A percentile compares a stretch with the other conserved stretches of the same genome.
phyloP scores from a whole-genome alignment of 2,888 invertebrate species.

The Drosophila antonietae region DNA sequence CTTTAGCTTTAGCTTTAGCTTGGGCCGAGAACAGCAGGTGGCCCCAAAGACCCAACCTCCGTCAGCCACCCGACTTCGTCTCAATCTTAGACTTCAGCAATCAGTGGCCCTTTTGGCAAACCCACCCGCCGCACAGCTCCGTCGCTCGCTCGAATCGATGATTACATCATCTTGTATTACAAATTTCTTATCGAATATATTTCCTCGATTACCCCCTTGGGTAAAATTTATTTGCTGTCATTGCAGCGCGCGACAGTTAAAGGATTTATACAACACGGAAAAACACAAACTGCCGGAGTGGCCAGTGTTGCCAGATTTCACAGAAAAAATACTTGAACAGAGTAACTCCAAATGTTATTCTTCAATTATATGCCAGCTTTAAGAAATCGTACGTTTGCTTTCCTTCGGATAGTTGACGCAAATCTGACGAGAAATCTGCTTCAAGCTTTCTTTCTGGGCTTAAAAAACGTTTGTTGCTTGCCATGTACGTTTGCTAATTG shows the following conservation, averaged over 20 bases:
- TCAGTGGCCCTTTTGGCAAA: conserved; percentile 16
- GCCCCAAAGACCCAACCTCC: conserved; percentile 19
- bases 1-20: not conserved
- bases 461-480: too few species aligned
- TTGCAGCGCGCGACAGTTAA: conserved; percentile 80
- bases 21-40: conserved; percentile 4
- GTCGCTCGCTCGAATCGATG: conserved; percentile 54
- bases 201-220: conserved; percentile 84
- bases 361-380: not conserved
- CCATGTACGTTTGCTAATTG: too few species aligned
- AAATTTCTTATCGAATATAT: conserved; percentile 82
- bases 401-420: not conserved
- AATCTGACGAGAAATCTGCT: not conserved
- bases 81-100: conserved; percentile 24
- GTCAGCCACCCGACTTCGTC: conserved; percentile 10
- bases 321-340: not conserved
- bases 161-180: conserved; percentile 77
- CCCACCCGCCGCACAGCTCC: not conserved
- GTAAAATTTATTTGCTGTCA: conserved; percentile 84
- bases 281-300: conserved; percentile 18
- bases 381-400: not conserved
- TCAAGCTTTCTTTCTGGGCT: not conserved
- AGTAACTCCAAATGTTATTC: not conserved
- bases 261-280: conserved; percentile 73
- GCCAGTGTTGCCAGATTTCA: conserved; percentile 12